These are phyloP conservation scores for Paratrypauchen microcephalus DNA, from an alignment of 2,797 vertebrate genomes.

Conservation along the genomic window DNA sequence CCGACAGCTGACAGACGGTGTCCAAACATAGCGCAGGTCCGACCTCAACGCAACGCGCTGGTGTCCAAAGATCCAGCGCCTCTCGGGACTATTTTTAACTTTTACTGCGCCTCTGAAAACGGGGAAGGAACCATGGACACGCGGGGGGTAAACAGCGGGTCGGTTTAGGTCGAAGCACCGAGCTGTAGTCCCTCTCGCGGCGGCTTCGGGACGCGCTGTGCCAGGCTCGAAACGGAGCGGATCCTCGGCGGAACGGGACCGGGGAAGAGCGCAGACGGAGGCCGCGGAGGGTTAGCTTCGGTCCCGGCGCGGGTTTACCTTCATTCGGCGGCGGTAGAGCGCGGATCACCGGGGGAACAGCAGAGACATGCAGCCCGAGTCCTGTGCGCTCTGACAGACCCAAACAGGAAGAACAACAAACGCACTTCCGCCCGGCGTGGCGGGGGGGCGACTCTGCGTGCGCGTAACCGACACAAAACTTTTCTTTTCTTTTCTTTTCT, in stretches of 20 bases:
- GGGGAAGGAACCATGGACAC: not conserved
- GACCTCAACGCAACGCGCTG: not conserved
- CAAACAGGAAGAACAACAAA: constrained; percentile 80
- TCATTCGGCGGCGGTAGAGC: constrained; percentile 74
- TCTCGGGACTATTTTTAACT: constrained; percentile 4
- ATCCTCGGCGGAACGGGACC: not conserved
- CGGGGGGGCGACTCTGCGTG: not conserved
- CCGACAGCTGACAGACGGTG: constrained; percentile 7
- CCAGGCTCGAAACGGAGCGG: constrained; percentile 14
- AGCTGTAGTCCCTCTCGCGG: constrained; percentile 45
- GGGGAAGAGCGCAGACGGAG: not conserved
- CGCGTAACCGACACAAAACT: not conserved
- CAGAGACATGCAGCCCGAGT: constrained; percentile 73
- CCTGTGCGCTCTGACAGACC: constrained; percentile 58
- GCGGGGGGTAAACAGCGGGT: not conserved
- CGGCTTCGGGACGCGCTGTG: constrained; percentile 38
- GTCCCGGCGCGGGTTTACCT: constrained; percentile 60
- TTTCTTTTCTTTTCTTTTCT: too few relatives aligned
- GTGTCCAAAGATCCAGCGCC: not conserved
- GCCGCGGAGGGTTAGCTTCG: not conserved
- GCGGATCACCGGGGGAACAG: constrained; percentile 47
- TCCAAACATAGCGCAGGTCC: constrained; percentile 15
- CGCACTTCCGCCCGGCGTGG: constrained; percentile 65
- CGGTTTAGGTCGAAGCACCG: constrained; percentile 27
- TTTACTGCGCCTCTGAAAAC: not conserved